Evolutionary conservation across 2,113 vertebrate species (phyloP).

Genomic region (Pedionomus torquatus): DNA sequence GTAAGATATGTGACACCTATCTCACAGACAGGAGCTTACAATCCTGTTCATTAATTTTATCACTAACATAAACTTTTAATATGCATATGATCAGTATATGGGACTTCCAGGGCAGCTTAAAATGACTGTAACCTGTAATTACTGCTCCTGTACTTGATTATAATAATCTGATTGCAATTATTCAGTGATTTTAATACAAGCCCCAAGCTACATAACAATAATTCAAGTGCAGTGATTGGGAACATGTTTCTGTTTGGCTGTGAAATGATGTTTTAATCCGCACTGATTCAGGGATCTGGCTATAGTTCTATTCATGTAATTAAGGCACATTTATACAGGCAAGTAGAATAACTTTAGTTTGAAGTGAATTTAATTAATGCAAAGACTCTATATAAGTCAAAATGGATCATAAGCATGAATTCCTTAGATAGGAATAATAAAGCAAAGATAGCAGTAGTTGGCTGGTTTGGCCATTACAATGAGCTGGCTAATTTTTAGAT

Average conservation of each 20-base stretch:
- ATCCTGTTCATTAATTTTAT: slow-evolving; percentile 99
- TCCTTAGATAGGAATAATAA: slow-evolving; percentile 71
- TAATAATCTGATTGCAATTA: slow-evolving; percentile 99
- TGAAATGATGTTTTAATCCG: slow-evolving; percentile 93
- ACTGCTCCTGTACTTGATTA: slow-evolving; percentile 99
- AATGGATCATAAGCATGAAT: slow-evolving; percentile 80
- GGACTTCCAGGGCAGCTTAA: slow-evolving; percentile 94
- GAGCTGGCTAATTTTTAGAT: slow-evolving; percentile 3
- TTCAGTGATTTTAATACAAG: slow-evolving; percentile 99
- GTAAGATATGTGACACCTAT: slow-evolving; percentile 71
- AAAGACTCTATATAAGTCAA: slow-evolving; percentile 79
- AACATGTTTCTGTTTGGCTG: slow-evolving; percentile 97
- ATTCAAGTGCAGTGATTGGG: slow-evolving; percentile 96
- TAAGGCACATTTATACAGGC: slow-evolving; percentile 87
- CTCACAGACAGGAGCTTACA: slow-evolving; percentile 85
- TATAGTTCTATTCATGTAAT: slow-evolving; percentile 81
- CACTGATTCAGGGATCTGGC: slow-evolving; percentile 81
- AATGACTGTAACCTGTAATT: slow-evolving; percentile 99
- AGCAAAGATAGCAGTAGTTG: slow-evolving; percentile 34
- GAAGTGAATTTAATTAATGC: slow-evolving; percentile 85
- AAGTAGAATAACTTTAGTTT: slow-evolving; percentile 86
- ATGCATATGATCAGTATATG: slow-evolving; percentile 89
- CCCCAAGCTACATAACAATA: slow-evolving; percentile 99
- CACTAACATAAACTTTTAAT: slow-evolving; percentile 99
- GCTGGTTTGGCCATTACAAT: slow-evolving; percentile 29